Evolutionary conservation across 1,140 invertebrate genomes (phyloP).

Genomic region (Pentalonia nigronervosa): DNA sequence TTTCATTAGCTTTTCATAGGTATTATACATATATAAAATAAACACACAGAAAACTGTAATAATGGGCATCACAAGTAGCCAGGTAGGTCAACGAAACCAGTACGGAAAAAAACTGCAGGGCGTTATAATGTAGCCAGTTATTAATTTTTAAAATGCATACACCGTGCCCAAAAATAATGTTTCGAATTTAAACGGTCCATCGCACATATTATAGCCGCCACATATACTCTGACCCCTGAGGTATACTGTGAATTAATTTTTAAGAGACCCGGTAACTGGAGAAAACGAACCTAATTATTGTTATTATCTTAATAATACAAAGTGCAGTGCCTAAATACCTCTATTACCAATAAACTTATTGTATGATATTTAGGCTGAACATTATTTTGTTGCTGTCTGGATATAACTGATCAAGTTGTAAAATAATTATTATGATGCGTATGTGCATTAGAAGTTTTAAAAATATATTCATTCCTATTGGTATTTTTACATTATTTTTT

Average conservation of each 20-base stretch:
- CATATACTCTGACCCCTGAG: neutral
- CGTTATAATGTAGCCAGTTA: neutral
- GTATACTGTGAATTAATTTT: neutral
- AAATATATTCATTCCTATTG: too few species aligned
- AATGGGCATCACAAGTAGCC: neutral
- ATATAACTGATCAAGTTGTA: too few species aligned
- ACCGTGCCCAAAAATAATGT: slow-evolving; percentile 1
- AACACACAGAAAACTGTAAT: neutral
- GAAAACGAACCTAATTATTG: too few species aligned
- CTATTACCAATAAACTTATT: too few species aligned
- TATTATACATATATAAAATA: neutral
- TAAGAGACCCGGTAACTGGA: too few species aligned
- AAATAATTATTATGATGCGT: too few species aligned
- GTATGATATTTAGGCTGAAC: too few species aligned
- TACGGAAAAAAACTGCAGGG: neutral
- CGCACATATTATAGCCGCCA: neutral
- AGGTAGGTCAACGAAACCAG: slow-evolving; percentile 21
- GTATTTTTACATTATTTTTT: too few species aligned
- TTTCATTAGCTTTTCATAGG: neutral
- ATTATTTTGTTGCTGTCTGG: too few species aligned
- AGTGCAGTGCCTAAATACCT: too few species aligned
- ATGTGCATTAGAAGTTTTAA: too few species aligned
- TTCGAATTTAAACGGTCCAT: slow-evolving; percentile 10
- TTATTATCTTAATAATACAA: too few species aligned
- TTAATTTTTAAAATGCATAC: neutral